A percentile compares a stretch with the other conserved stretches of the same genome.
phyloP scores from a whole-genome alignment of 1,140 invertebrate genomes.

The Idris sp. region DNA sequence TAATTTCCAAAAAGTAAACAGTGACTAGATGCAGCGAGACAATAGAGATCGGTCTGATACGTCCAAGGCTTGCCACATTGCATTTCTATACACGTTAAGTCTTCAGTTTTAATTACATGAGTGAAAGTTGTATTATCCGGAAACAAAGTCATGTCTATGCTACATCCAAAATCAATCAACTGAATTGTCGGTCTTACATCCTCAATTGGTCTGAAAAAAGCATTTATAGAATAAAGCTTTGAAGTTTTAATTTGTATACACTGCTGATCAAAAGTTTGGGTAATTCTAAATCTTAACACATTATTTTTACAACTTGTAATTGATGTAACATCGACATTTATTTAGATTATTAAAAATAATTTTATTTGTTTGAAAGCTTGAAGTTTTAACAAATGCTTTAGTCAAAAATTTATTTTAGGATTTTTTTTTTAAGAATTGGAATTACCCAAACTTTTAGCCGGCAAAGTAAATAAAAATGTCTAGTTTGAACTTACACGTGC shows the following conservation, averaged over 20 bases:
- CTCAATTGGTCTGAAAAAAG: constrained; percentile 78
- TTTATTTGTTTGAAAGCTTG: too few relatives aligned
- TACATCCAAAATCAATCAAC: constrained; percentile 91
- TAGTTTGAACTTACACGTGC: constrained; percentile 81
- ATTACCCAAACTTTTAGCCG: too few relatives aligned
- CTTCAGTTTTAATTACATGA: constrained; percentile 84
- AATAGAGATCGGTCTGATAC: constrained; percentile 94
- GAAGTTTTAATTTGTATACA: too few relatives aligned
- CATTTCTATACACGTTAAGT: constrained; percentile 93
- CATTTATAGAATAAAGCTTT: too few relatives aligned
- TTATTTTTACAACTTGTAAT: too few relatives aligned
- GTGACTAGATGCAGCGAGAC: constrained; percentile 90
- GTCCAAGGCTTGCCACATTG: constrained; percentile 91
- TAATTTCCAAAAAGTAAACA: constrained; percentile 91
- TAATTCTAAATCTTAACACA: too few relatives aligned
- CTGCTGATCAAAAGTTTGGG: too few relatives aligned
- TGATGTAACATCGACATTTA: too few relatives aligned
- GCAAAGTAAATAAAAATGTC: not conserved
- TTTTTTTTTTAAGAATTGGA: not conserved
- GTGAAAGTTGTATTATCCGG: constrained; percentile 88
- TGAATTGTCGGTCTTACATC: constrained; percentile 83
- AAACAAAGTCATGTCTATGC: constrained; percentile 92
- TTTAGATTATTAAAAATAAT: too few relatives aligned
- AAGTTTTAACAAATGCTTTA: too few relatives aligned
- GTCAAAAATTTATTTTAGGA: not conserved